Base-by-base conservation (phyloP, 2,888 invertebrate genomes). In the Eulithis prunata region DNA sequence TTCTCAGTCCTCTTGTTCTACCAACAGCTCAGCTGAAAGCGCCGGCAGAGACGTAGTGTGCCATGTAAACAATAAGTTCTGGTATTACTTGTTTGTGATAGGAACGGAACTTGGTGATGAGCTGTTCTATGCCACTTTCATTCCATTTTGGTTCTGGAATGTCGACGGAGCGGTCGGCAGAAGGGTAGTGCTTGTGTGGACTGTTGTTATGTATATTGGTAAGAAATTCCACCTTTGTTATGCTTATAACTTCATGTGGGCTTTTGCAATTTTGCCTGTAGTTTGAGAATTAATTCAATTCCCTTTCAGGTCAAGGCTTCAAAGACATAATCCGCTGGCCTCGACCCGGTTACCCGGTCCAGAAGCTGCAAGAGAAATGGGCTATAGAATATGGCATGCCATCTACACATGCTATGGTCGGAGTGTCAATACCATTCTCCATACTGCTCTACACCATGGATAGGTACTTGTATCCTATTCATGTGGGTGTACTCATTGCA, bases 61-160 rank as follows among this genome's bases (percentile, higher is more conserved):
- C 77, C 87, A 90, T 55, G 94, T 97, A 64, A 94, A 93, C 55
- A 97, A 96, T 85, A 94, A 94, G 79, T 96, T 97, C 80, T 97
- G 98, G 96, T 97, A 97, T 89, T 97, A 96, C 85, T 81, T 98
- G 69, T 98, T 98, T 85, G 87, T 95, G 21, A 94, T 98, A 81
- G 98, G 98, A 14, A 97, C 98, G 0, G 96, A 96, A 69, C 89
- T 98, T 21, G 98, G 98, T 0, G 98, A 98, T 89, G 98, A 98
- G 90, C 94, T 96, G 70, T 98, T 98, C 87, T 98, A 98, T 88
- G 95, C 96, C 1, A 94, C 95, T n/a, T 98, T 98, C 82, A 98
- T 98, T 80, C 97, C 98, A 0, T 97, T 97, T 86, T 97, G 97
- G 96, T 97, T 98, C 82, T 98, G 98, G 98, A 98, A 98, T 87